phyloP scores from a whole-genome alignment of 2,113 vertebrate species.

The Dasyprocta punctata region DNA sequence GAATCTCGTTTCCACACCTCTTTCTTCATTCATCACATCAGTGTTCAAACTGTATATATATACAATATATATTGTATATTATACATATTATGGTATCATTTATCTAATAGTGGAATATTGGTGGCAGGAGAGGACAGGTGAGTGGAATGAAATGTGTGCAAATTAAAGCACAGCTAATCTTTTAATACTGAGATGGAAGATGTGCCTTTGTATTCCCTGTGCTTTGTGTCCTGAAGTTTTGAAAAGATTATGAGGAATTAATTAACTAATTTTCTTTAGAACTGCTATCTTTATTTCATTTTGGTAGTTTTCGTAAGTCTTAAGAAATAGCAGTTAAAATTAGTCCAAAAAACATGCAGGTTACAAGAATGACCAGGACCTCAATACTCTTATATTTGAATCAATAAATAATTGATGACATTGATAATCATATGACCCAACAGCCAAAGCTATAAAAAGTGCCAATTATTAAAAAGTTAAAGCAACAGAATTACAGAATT shows the following conservation, averaged over 20 bases:
- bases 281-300: slow-evolving; percentile 9
- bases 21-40: not conserved
- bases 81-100: not conserved
- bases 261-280: slow-evolving; percentile 12
- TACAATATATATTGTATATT: no score
- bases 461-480: not conserved
- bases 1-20: not conserved
- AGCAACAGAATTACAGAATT: not conserved
- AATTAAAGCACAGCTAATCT: not conserved
- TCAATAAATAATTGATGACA: slow-evolving; percentile 40
- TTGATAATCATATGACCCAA: not conserved
- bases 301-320: not conserved
- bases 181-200: not conserved
- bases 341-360: not conserved
- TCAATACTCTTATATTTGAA: not conserved
- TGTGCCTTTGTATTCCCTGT: not conserved
- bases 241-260: not conserved
- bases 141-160: not conserved
- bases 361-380: slow-evolving; percentile 5
- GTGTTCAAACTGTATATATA: no score
- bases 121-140: not conserved
- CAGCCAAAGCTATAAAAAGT: not conserved
- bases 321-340: not conserved
- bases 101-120: not conserved
- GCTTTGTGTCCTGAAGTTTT: not conserved